Base-by-base conservation (phyloP, 2,797 vertebrate genomes). In the Acomys russatus region DNA sequence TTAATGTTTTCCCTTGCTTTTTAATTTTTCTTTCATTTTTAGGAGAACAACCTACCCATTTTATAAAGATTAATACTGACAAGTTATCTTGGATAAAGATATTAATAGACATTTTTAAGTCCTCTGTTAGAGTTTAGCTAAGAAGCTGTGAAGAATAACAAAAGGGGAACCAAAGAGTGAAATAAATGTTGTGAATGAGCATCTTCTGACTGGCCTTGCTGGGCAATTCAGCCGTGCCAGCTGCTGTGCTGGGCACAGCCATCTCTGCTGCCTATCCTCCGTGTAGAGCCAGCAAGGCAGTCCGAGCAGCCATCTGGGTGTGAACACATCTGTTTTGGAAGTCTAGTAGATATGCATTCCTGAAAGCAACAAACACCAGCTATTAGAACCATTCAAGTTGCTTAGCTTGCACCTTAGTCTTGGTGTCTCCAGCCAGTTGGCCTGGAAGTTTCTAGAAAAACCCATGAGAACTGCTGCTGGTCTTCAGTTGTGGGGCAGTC, bases 41-140 rank as follows among this genome's bases (percentile, higher is more conserved):
- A 80, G 51, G 18, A 28, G 68, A 18, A 88, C 54, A 33, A 59
- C 4, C 25, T 68, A 54, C 71, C 68, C 4, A 89, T 83, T 94
- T 92, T 38, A 66, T 63, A 96, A 33, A 90, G 51, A 73, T 80
- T 87, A 51, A 64, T 20, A 71, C 56, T 73, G 92, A 83, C 59
- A 74, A 66, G 22, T 93, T 88, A 70, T 30, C 10, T 17, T 66
- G 33, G 30, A 38, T 92, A 25, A 91, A 96, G 23, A 74, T 90
- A 87, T 84, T 91, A 82, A 70, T 91, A 77, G 30, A 77, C 15
- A 89, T 49, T 95, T 97, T 93, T 71, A 44, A 93, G 66, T 51
- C 33, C 59, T 90, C 12, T 66, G 11, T 74, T 80, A 71, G 35
- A 4, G n/a, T 79, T 91, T 96, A 76, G 30, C 25, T 73, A 64